phyloP scores from a whole-genome alignment of 2,888 invertebrate genomes.

The Choreutis nemorana region DNA sequence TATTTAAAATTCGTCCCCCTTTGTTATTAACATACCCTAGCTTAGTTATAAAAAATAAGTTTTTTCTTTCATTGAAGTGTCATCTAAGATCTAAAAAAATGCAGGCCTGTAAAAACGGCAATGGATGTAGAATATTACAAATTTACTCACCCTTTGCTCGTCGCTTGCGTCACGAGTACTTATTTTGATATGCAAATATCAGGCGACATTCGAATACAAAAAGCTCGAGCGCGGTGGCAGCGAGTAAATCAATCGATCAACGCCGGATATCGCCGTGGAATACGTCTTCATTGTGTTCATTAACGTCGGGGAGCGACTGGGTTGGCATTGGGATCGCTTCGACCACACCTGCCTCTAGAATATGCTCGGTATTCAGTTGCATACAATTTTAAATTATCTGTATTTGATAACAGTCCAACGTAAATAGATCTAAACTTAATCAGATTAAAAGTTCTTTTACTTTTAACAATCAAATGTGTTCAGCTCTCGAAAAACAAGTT shows the following conservation, averaged over 20 bases:
- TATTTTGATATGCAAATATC: conserved; percentile 60
- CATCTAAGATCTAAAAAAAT: too few species aligned
- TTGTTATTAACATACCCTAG: too few species aligned
- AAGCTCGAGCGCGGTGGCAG: conserved; percentile 63
- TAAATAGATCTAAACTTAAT: too few species aligned
- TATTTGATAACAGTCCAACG: neutral
- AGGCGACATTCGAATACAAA: conserved; percentile 63
- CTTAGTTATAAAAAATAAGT: too few species aligned
- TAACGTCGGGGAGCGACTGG: conserved; percentile 39
- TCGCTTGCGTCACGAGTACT: too few species aligned
- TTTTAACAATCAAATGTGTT: too few species aligned
- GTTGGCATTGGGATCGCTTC: conserved; percentile 17
- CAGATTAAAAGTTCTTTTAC: too few species aligned
- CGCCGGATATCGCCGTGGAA: conserved; percentile 58
- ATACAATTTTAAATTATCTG: neutral
- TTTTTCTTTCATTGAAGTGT: too few species aligned
- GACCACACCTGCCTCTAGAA: conserved; percentile 50
- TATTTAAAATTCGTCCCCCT: conserved; percentile 56
- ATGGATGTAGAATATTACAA: too few species aligned
- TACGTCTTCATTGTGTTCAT: conserved; percentile 59
- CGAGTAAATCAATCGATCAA: conserved; percentile 67
- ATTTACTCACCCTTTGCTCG: too few species aligned
- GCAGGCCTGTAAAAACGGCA: too few species aligned
- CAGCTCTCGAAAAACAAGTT: too few species aligned
- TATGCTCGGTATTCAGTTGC: conserved; percentile 36